Evolutionary conservation across 2,797 vertebrate genomes (phyloP), one percentile per base, ranked within the genome.

Genomic region (Pygocentrus nattereri): DNA sequence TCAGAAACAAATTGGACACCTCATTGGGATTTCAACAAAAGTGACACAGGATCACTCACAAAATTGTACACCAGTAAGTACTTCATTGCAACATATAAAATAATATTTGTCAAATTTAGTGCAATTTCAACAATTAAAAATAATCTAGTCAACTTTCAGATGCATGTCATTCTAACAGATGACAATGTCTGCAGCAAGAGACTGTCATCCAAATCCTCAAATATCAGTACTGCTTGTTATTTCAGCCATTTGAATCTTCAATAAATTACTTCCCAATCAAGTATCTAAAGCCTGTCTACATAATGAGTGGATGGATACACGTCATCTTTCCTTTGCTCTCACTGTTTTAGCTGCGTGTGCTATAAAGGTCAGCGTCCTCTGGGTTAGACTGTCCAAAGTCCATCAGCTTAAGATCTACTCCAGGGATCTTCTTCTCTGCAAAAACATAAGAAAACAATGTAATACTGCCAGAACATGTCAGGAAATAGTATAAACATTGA

Each of bases 361-460:
- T 97, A 92, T 98, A 98, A 94, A 98, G 90, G 90, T 98, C 97
- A 87, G 88, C 89, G 76, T 98, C 97, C 89, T 97, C 96, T 0
- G 96, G 96, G 90, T 69, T 93, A 81, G 96, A 96, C 86, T 98
- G 96, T 47, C 97, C 93, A 0, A 90, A 93, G 82, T 93, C 91
- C 91, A 91, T 86, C 12, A 93, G 64, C 49, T 90, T 74, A 0
- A 90, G 85, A 80, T 93, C 85, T 15, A 88, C 15, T 82, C 88
- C 86, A 80, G 88, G 90, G 79, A 74, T 34, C 68, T 87, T 54
- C 85, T 85, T 89, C 78, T 80, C 92, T 92, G 85, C 50, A 86
- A 89, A 21, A 72, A 15, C 18, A 31, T 34, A 23, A 5, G 16
- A 38, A 34, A 23, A 56, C 21, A 54, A 1, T 34, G 44, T 6